phyloP scores from a whole-genome alignment of 2,797 vertebrate genomes.

The Petrocephalus sullivani region DNA sequence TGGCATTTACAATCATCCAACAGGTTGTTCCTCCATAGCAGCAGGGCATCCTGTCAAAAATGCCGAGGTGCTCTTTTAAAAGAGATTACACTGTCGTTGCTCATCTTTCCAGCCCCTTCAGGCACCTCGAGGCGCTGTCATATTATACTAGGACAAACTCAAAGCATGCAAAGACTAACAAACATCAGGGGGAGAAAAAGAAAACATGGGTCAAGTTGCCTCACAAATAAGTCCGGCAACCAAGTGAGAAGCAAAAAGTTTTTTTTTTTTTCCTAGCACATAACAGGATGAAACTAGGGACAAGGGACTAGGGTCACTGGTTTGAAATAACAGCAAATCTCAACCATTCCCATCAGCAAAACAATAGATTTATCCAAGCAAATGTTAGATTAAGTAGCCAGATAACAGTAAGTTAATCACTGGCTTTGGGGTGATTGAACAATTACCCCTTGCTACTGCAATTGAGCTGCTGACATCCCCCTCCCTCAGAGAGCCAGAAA shows the following conservation, averaged over 20 bases:
- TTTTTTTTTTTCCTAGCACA: not conserved
- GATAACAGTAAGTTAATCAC: not conserved
- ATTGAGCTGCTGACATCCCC: not conserved
- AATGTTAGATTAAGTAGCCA: not conserved
- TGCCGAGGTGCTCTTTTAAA: not conserved
- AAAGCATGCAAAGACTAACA: not conserved
- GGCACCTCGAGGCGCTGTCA: not conserved
- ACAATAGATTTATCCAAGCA: not conserved
- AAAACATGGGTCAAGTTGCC: not conserved
- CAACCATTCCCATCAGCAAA: not conserved
- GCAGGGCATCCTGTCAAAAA: not conserved
- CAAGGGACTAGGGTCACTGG: not conserved
- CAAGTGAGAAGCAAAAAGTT: not conserved
- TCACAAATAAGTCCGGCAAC: not conserved
- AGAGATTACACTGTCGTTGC: not conserved
- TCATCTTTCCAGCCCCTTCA: not conserved
- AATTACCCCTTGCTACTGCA: not conserved
- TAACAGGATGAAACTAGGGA: not conserved
- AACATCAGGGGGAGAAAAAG: not conserved
- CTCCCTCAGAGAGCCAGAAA: not conserved
- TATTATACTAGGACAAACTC: not conserved
- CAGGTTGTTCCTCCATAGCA: not conserved
- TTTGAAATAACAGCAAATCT: not conserved
- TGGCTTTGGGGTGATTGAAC: not conserved
- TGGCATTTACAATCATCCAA: not conserved